Base-by-base conservation (phyloP, 2,888 invertebrate species). In the Cremastinae sp. region DNA sequence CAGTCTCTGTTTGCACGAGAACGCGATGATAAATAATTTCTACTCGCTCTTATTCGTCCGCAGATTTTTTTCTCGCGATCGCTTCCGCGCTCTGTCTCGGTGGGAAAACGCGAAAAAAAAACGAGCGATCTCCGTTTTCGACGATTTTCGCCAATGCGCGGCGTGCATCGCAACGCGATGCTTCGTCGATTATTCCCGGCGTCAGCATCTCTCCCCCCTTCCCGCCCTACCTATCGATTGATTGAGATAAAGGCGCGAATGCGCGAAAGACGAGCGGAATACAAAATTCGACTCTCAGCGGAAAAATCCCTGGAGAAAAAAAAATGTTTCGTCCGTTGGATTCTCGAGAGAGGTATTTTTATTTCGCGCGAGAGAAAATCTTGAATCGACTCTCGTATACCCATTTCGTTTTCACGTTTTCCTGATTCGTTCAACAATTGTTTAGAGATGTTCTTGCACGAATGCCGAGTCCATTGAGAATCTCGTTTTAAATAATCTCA, bases 221-320 rank as follows among this genome's bases (percentile, higher is more conserved):
- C 20, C 20, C 16, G 49, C 14, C 10, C 10, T 18, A 43, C 22
- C 62, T 45, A 68, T 64, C 58, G 56, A 70, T 65, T 70, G 65
- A 66, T 71, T 56, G 61, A 71, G 56, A 62, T 66, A 64, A 65
- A 64, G 58, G 45, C 58, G 43, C 36, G 69, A 53, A 51, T 64
- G 56, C 66, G 41, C 45, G 62, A 68, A 72, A 62, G 56, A 66
- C 58, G 71, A 56, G 41, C 38, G 62, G 62, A 75, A 75, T 68
- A 75, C 68, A 18, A 62, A 62, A 75, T 53, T 68, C 36, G 54
- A 41, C 49, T 49, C 49, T 58, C 36, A 62, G 43, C 18, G 62
- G 56, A 47, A 41, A 53, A 43, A 18, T 16, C 53, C 34, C n/a
- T 43, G n/a, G 53, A 18, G 12, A 36, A 34, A 53, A 34, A 12